Evolutionary conservation across 2,113 vertebrate species (phyloP).

Genomic region (Dicerorhinus sumatrensis): DNA sequence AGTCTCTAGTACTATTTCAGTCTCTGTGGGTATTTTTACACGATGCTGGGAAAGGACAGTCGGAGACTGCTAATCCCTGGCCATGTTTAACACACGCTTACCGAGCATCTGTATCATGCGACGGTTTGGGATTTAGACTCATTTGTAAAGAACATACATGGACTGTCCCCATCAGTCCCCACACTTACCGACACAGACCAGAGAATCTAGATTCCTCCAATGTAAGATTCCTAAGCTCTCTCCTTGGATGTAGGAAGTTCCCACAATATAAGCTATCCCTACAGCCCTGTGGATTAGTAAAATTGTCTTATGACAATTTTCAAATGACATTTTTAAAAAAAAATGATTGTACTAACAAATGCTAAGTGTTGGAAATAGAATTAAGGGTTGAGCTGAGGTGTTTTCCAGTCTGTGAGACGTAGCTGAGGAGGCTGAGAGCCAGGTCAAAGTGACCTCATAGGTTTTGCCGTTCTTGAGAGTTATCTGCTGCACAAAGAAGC

Average conservation of each 20-base stretch:
- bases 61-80: neutral
- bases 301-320: conserved; percentile 21
- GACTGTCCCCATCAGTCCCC: neutral
- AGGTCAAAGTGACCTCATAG: conserved; percentile 41
- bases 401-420: neutral
- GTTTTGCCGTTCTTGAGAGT: neutral
- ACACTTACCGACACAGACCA: neutral
- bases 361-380: neutral
- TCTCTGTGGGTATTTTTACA: neutral
- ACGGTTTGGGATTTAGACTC: neutral
- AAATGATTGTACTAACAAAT: neutral
- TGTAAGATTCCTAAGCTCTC: neutral
- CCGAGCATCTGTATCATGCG: neutral
- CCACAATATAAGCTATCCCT: neutral
- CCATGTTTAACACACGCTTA: neutral
- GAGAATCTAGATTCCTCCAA: neutral
- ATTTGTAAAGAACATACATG: neutral
- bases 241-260: neutral
- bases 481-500: neutral
- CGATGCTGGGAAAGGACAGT: neutral
- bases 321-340: conserved; percentile 6
- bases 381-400: neutral
- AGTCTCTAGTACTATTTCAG: neutral
- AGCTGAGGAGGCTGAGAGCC: neutral
- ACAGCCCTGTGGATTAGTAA: neutral